Evolutionary conservation across 2,113 vertebrate species (phyloP).

Genomic region (Leptosomus discolor): DNA sequence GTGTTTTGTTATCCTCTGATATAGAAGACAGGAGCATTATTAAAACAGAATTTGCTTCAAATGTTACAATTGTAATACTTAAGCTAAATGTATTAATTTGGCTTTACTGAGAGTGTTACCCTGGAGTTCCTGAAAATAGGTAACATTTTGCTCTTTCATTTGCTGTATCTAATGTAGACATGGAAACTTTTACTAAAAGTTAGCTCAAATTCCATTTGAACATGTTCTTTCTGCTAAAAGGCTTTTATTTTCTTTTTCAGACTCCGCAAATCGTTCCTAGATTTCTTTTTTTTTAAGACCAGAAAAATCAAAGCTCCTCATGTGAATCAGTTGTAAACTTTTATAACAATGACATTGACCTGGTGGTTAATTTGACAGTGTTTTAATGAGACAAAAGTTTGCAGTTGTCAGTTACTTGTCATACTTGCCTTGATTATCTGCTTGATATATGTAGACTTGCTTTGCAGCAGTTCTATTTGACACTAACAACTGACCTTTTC

Average conservation of each 20-base stretch:
- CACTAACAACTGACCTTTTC: slow-evolving; percentile 63
- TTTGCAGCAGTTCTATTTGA: slow-evolving; percentile 35
- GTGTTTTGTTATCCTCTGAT: neutral
- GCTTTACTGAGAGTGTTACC: neutral
- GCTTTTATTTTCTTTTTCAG: neutral
- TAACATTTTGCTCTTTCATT: neutral
- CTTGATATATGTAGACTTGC: neutral
- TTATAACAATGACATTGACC: slow-evolving; percentile 12
- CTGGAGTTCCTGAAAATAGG: neutral
- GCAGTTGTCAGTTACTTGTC: slow-evolving; percentile 56
- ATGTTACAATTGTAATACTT: neutral
- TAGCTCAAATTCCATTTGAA: neutral
- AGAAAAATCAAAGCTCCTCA: neutral
- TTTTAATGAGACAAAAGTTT: slow-evolving; percentile 47
- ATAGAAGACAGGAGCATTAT: neutral
- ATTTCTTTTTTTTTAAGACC: neutral
- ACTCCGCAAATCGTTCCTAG: neutral
- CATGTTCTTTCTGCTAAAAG: neutral
- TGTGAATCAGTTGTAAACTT: slow-evolving; percentile 10
- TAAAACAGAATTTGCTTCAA: neutral
- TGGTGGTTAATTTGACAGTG: slow-evolving; percentile 42
- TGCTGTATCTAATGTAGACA: neutral
- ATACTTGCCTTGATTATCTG: slow-evolving; percentile 34
- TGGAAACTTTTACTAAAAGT: neutral
- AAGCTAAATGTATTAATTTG: neutral